Base-by-base conservation (phyloP, 2,113 vertebrate species). In the Phrynosoma blainvillii region DNA sequence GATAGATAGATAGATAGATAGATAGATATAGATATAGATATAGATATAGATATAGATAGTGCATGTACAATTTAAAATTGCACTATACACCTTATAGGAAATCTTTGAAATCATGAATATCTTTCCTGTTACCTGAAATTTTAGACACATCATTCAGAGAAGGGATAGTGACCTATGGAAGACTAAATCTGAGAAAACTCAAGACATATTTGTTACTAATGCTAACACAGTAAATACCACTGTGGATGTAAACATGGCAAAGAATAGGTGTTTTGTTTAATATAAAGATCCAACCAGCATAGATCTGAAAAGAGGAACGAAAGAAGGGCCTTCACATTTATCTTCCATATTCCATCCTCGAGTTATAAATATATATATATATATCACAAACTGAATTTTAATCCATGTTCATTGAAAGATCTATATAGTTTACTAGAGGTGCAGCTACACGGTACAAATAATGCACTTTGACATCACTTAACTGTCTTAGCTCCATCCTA, bases 141-240 rank as follows among this genome's bases (percentile, higher is more conserved):
- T 93, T 90, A 85, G 59, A 54, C n/a, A 2, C 62, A 59, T 20
- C 40, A 36, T 54, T 91, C 66, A 76, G 84, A 73, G 83, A 91
- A 91, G 82, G 36, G 85, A 90, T 5, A 90, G 91, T 92, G 84
- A 88, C 78, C 11, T 87, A 75, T 73, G 89, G 83, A 92, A 7
- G 42, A 92, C 79, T 89, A 85, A 93, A 93, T n/a, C 9, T 21
- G 82, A n/a, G 88, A 88, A 94, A 94, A 91, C 85, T 79, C 20
- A 93, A 30, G 86, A 88, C 79, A 62, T 84, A 92, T 86, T 66
- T 88, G 82, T 82, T 91, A 84, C 87, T 54, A 77, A 86, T 85
- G 77, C 76, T 84, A 11, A 82, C 23, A 91, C 30, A 86, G 88
- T 91, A 91, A 7, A 23, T 88, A 56, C 3, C n/a, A 82, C 0